Evolutionary conservation across 92 coral and sea anemone genomes (phyloP).

Genomic region (Epizoanthus stellaris): DNA sequence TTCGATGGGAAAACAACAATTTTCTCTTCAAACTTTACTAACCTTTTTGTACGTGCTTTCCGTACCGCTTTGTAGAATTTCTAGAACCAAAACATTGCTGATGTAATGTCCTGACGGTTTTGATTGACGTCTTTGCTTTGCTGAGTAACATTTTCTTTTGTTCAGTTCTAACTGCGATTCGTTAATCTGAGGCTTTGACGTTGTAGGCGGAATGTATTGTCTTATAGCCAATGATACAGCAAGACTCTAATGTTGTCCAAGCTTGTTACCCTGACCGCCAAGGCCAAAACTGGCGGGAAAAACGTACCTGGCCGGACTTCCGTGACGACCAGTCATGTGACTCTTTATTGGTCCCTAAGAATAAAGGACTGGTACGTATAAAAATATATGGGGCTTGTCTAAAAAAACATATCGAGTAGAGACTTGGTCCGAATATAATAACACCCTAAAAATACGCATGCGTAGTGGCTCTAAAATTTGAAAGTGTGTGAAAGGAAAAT

Average conservation of each 20-base stretch:
- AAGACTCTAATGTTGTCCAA: neutral
- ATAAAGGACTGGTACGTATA: neutral
- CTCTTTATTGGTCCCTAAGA: neutral
- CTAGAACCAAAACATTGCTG: constrained; percentile 89
- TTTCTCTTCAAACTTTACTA: constrained; percentile 10
- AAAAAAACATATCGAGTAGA: too few species aligned
- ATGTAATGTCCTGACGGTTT: constrained; percentile 70
- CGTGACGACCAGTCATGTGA: too few species aligned
- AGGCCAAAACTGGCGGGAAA: constrained; percentile 47
- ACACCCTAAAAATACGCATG: constrained; percentile 77
- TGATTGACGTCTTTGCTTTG: constrained; percentile 55
- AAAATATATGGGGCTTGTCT: neutral
- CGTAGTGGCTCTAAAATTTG: constrained; percentile 88
- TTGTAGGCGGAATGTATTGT: constrained; percentile 24
- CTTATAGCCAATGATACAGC: constrained; percentile 8
- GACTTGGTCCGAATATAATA: too few species aligned
- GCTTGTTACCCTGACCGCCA: constrained; percentile 50
- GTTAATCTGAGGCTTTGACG: constrained; percentile 28
- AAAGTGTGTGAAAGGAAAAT: constrained; percentile 69
- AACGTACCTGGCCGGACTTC: too few species aligned
- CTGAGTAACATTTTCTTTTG: constrained; percentile 30
- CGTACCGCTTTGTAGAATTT: constrained; percentile 32
- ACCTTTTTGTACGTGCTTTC: constrained; percentile 19
- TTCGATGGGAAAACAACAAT: neutral
- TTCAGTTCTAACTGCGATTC: neutral